Base-by-base conservation (phyloP, 37 sponge, comb jelly and placozoan species). In the Crambe crambe region DNA sequence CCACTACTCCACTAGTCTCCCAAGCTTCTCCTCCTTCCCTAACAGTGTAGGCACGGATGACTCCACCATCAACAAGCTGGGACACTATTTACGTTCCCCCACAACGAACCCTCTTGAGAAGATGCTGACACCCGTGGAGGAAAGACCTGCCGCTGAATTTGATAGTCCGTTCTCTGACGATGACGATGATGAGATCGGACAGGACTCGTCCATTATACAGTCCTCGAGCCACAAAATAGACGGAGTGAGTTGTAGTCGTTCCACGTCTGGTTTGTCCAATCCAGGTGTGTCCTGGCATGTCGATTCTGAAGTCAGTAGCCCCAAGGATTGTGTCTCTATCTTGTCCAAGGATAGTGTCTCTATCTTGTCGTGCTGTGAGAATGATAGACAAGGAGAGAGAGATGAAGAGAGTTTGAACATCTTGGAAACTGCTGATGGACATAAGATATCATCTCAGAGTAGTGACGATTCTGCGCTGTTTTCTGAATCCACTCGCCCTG, bases 91-190 rank as follows among this genome's bases (percentile, higher is more conserved):
- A 10, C 56, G 63, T 32, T 37, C 72, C 32, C 17, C 32, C 21
- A 21, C 59, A 60, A 41, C 3, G 20, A 56, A 8, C 41, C 30
- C 74, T 1, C 30, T 82, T 18, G 73, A 82, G 44, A 72, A 82
- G 39, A 72, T 82, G 73, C 83, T 82, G 37, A 82, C 83, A 15
- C 83, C 83, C 6, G 83, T 82, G 2, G 54, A 72, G 41, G 83
- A 82, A 35, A 18, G 70, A 37, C 58, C 79, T 22, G 68, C 79
- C 1, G 77, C 37, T 29, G 80, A 79, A 51, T 32, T 17, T 57
- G 64, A 70, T 42, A 34, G 35, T 8, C 41, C 34, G 1, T 12
- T 1, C 42, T 57, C 30, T 61, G 1, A 4, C 0, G 3, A 41
- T 1, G 72, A 65, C 0, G 47, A 62, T 18, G 74, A 37, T 8